Base-by-base conservation (phyloP, 1,140 invertebrate genomes). In the Homalodisca vitripennis region DNA sequence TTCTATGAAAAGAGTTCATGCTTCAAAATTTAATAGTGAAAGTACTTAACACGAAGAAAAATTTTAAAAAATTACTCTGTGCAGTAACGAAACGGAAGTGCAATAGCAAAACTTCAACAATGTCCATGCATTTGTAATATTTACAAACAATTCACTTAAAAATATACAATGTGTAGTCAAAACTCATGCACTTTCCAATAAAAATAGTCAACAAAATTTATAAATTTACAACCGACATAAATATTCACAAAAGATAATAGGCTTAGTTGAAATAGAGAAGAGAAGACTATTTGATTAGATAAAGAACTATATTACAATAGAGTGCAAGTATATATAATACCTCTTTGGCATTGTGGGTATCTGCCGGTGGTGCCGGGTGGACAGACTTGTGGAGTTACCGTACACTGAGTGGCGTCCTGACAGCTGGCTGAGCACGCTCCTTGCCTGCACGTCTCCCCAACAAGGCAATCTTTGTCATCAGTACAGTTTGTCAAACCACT, bases 281-380 rank as follows among this genome's bases (percentile, higher is more conserved):
- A 55, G 34, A 72, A 57, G 53, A 30, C 3, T n/a, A 10, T 55
- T 26, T n/a, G 2, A 34, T 41, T 41, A 34, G 62, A 34, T 27
- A 24, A 34, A 3, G 30, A 41, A 64, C 14, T 66, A 72, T 66
- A 30, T 41, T 70, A 47, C 26, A 53, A 60, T 26, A 55, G 26
- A 29, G 66, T 70, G 68, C 55, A 62, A 69, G 70, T 73, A 70
- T 71, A 71, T 69, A 72, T 71, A 68, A 74, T 84, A 84, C 82
- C 82, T 84, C 78, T 80, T 74, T 72, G 75, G 76, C 82, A 83
- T 76, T 79, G 74, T 77, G 55, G 55, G 10, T 60, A 30, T 77
- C 74, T 72, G 75, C 63, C 41, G 68, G 65, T 70, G 66, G 62
- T 66, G 27, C 68, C 70, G 27, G 55, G 66, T 70, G 69, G 70